A percentile compares a stretch with the other conserved stretches of the same genome.
phyloP scores from a whole-genome alignment of 2,113 vertebrate genomes.

The Leucopternis melanops region DNA sequence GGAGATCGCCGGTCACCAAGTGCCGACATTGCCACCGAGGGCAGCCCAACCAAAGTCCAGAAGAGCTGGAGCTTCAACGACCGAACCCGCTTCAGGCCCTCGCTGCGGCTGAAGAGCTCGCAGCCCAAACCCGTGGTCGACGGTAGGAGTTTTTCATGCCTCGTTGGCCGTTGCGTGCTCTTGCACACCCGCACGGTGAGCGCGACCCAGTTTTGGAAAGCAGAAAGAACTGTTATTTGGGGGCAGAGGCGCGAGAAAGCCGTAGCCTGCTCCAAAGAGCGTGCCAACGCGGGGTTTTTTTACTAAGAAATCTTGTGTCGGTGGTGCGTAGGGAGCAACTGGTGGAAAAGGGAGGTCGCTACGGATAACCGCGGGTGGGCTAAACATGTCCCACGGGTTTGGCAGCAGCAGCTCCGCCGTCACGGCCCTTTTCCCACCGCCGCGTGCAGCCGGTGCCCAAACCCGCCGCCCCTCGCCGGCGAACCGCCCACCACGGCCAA shows the following conservation, averaged over 20 bases:
- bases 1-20: slow-evolving; percentile 88
- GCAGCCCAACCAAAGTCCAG: slow-evolving; percentile 93
- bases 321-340: not conserved
- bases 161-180: accelerated
- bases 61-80: slow-evolving; percentile 99
- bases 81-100: slow-evolving; percentile 91
- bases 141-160: slow-evolving; percentile 66
- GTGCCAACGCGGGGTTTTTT: accelerated
- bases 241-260: not conserved
- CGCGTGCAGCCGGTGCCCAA: not conserved
- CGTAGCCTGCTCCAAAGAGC: not conserved
- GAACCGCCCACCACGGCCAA: not conserved
- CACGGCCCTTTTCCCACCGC: accelerated
- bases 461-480: not conserved
- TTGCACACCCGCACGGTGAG: not conserved
- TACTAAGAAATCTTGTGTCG: not conserved
- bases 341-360: not conserved
- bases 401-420: not conserved
- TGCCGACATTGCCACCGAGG: slow-evolving; percentile 80
- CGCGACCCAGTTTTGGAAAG: accelerated
- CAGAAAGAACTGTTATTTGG: not conserved
- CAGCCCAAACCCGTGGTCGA: slow-evolving; percentile 88
- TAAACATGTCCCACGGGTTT: not conserved
- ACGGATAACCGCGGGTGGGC: not conserved
- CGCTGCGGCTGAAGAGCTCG: slow-evolving; percentile 88